Conservation (phyloP, 2,113 vertebrate genomes). For the Murina feae region DNA sequence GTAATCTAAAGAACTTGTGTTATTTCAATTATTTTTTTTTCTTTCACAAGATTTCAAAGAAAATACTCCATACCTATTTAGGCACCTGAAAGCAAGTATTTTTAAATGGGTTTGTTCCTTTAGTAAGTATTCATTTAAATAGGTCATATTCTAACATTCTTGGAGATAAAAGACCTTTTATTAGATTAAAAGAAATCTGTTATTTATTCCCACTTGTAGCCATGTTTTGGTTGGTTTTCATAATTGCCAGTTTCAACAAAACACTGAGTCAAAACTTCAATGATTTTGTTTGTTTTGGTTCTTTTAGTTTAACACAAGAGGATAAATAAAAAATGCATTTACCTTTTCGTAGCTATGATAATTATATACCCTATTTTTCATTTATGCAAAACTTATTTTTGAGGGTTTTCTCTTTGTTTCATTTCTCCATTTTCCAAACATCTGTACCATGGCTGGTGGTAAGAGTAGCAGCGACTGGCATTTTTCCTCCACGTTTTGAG, state of each 20-base stretch:
- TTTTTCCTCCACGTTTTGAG: conserved; percentile 72
- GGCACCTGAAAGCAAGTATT: conserved; percentile 37
- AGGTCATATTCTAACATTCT: conserved; percentile 58
- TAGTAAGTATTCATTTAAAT: conserved; percentile 54
- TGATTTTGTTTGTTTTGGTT: conserved; percentile 60
- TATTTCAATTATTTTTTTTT: conserved; percentile 36
- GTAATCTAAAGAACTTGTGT: not conserved
- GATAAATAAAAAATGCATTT: conserved; percentile 45
- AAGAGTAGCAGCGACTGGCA: conserved; percentile 76
- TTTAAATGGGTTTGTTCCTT: conserved; percentile 53
- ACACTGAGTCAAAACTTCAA: conserved; percentile 57
- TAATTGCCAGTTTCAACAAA: conserved; percentile 56
- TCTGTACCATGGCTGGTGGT: conserved; percentile 57
- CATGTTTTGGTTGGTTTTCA: conserved; percentile 33
- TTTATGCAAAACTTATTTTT: conserved; percentile 74
- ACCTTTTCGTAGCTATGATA: conserved; percentile 64
- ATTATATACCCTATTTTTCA: conserved; percentile 63
- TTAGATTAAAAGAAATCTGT: conserved; percentile 57
- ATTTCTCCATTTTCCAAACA: conserved; percentile 68
- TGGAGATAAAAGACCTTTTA: conserved; percentile 45
- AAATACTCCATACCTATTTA: not conserved
- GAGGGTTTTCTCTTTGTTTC: conserved; percentile 66
- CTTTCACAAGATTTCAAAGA: conserved; percentile 36
- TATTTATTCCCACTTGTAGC: conserved; percentile 51
- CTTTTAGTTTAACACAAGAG: conserved; percentile 39